Evolutionary conservation across 2,888 invertebrate genomes (phyloP).

Genomic region (Furcula furcula): DNA sequence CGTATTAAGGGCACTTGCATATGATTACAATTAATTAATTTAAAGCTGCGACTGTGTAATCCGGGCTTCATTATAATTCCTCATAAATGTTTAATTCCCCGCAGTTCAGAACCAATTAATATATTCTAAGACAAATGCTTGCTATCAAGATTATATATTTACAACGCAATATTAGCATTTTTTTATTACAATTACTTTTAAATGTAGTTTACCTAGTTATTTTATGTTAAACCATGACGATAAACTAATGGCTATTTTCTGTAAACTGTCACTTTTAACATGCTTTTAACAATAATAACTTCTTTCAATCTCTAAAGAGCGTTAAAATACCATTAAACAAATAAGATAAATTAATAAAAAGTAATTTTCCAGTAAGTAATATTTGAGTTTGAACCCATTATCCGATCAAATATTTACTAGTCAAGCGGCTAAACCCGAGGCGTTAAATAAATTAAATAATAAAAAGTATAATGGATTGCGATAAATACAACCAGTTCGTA

Average conservation of each 20-base stretch:
- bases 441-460: constrained; percentile 82
- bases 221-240: too few species aligned
- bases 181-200: constrained; percentile 26
- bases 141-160: constrained; percentile 53
- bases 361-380: constrained; percentile 58
- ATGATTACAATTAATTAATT: constrained; percentile 42
- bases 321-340: constrained; percentile 30
- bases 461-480: constrained; percentile 77
- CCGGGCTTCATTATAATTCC: constrained; percentile 55
- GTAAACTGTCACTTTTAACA: too few species aligned
- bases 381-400: constrained; percentile 72
- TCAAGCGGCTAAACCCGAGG: constrained; percentile 71
- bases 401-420: constrained; percentile 76
- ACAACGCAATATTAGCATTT: constrained; percentile 37
- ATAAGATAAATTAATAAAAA: constrained; percentile 54
- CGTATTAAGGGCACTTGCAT: constrained; percentile 32
- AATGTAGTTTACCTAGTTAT: constrained; percentile 7
- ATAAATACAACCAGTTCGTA: constrained; percentile 77
- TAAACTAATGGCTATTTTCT: too few species aligned
- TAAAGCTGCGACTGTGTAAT: constrained; percentile 46
- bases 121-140: constrained; percentile 57
- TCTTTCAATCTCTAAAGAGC: constrained; percentile 19
- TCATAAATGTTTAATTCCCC: constrained; percentile 58
- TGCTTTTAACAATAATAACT: constrained; percentile 6
- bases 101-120: constrained; percentile 59